Base-by-base conservation (phyloP, 2,888 invertebrate genomes). In the Masnerella sp. region DNA sequence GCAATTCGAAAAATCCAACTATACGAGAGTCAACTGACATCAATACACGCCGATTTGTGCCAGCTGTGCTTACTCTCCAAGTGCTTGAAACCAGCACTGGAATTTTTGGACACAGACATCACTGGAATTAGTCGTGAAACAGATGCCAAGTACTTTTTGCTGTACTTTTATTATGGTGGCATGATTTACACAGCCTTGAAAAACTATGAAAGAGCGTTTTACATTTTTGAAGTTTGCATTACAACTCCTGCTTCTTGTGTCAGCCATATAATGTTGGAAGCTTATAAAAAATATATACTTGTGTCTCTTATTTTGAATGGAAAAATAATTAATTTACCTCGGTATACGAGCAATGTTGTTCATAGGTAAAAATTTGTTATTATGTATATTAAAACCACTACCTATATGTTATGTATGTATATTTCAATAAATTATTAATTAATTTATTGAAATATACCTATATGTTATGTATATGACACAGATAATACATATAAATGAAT, bases 141-240 rank as follows among this genome's bases (percentile, higher is more conserved):
- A 77, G 96, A 96, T 86, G 92, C 95, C 0, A 96, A 95, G 88
- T 94, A 96, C 87, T 97, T 97, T 86, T 90, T 99, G 52, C 90
- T 96, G 0, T 98, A 97, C 87, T 98, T 96, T 86, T 98, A 98
- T 88, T 99, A 99, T 86, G 98, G 98, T 65, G 98, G 98, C 52
- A 97, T 98, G 96, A 96, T 98, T 79, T 98, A 97, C 88, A 93
- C 97, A 59, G 95, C 96, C 8, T 88, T 98, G 81, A 97, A 98
- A 87, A 96, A 97, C 84, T 96, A 95, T 85, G 96, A 97, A 79
- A 91, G 96, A 83, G 97, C 98, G 5, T 89, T 97, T 72, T 98
- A 97, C 88, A 98, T 96, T 88, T 97, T 96, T 88, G 98, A 98
- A 92, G 96, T 97, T 12, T 97, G 95, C 65, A 93, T 97, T 67